A percentile compares a stretch with the other conserved stretches of the same genome.
Conservation (phyloP, 2,888 invertebrate genomes). For the Buathra laborator region DNA sequence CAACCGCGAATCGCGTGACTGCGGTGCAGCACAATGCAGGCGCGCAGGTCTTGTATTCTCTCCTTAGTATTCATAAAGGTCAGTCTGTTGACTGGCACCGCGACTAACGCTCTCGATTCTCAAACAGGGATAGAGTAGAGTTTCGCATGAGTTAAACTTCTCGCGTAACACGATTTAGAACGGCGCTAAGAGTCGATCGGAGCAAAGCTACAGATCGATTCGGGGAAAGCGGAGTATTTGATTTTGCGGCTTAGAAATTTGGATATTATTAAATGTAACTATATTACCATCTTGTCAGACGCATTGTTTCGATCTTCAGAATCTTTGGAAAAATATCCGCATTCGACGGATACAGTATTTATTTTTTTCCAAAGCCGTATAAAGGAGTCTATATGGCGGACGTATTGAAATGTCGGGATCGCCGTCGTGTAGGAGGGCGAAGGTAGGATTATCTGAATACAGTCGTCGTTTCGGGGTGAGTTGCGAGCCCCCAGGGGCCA, state of each 20-base stretch:
- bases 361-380: background rate
- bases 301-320: too few relatives aligned
- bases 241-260: background rate
- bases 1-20: constrained; percentile 67
- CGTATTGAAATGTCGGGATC: constrained; percentile 41
- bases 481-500: constrained; percentile 83
- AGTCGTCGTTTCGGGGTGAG: constrained; percentile 80
- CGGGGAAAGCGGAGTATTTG: background rate
- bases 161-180: background rate
- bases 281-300: too few relatives aligned
- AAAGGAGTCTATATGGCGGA: background rate
- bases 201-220: background rate
- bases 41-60: constrained; percentile 30
- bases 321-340: too few relatives aligned
- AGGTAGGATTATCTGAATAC: constrained; percentile 84
- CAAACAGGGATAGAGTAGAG: background rate
- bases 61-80: constrained; percentile 69
- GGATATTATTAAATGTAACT: background rate
- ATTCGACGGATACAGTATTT: background rate
- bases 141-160: background rate
- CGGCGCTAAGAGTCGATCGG: background rate
- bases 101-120: background rate
- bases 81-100: constrained; percentile 57
- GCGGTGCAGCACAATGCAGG: constrained; percentile 30
- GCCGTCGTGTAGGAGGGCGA: constrained; percentile 65